Evolutionary conservation across 2,797 vertebrate genomes (phyloP).

Genomic region (Buceros bicornis): DNA sequence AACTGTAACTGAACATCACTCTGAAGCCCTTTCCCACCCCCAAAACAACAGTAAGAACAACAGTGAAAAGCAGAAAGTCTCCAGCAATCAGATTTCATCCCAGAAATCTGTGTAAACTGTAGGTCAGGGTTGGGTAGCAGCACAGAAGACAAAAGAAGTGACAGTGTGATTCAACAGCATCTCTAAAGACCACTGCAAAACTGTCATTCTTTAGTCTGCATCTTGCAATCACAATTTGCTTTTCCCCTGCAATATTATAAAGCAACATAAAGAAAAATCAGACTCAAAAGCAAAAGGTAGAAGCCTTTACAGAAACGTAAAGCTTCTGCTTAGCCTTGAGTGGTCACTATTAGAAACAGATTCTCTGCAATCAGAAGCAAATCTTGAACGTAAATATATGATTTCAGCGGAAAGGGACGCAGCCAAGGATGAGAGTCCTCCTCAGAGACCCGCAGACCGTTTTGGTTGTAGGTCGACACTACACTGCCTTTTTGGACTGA

Average conservation of each 20-base stretch:
- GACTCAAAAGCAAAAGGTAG: constrained; percentile 29
- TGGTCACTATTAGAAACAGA: neutral
- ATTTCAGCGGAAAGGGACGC: neutral
- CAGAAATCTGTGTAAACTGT: constrained; percentile 54
- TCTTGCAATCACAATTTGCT: constrained; percentile 47
- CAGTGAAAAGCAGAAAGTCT: constrained; percentile 31
- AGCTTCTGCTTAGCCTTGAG: constrained; percentile 31
- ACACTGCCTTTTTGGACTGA: neutral
- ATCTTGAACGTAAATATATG: neutral
- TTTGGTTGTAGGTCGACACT: neutral
- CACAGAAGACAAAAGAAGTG: constrained; percentile 57
- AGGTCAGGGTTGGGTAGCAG: constrained; percentile 50
- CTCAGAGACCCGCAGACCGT: neutral
- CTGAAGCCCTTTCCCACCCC: neutral
- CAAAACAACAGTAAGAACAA: neutral
- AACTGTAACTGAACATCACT: constrained; percentile 25
- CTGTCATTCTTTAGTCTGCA: constrained; percentile 49
- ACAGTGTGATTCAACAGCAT: constrained; percentile 23
- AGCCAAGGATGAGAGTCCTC: neutral
- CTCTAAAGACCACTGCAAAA: constrained; percentile 43
- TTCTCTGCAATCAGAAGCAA: neutral
- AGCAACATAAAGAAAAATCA: constrained; percentile 13
- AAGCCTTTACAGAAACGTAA: neutral
- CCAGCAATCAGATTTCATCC: constrained; percentile 59
- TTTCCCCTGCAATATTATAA: constrained; percentile 47